Evolutionary conservation across 2,113 vertebrate genomes (phyloP), one percentile per base, ranked within the genome.

Genomic region (Cochlearius cochlearius): DNA sequence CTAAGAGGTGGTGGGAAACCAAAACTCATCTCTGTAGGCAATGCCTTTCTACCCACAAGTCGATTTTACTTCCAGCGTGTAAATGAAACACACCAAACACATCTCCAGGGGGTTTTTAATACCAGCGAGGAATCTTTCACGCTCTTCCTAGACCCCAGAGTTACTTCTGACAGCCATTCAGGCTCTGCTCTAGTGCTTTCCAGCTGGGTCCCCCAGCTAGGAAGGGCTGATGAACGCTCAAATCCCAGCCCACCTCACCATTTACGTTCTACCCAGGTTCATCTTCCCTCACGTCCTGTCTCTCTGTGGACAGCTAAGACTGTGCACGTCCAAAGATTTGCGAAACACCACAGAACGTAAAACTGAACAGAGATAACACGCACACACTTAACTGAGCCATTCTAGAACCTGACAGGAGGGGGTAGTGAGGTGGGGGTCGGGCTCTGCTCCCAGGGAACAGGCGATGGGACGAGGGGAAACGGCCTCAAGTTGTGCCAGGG

Each of bases 201-300:
- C 39, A 67, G 19, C 11, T 56, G 29, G 22, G 23, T 67, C 4
- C 29, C 12, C 13, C 38, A 68, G 18, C 14, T 58, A 60, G 12
- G 18, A 45, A 82, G 26, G 12, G 69, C 32, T 72, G 68, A 12
- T 3, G 10, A 56, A 15, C 1, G 2, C 30, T 22, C 45, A 83
- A 59, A 45, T 36, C 49, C 53, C 60, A 36, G 14, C 34, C 41
- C 32, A n/a, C 9, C 45, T 68, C 71, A 52, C 34, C 43, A 5
- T 32, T 72, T 17, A 30, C 53, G 43, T 3, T 1, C 36, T 13
- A 11, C 18, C 21, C 11, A 5, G 8, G 26, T 13, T 59, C 36
- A 60, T 45, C 67, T 55, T 66, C 20, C 30, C 13, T 67, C 60
- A 55, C 0, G 0, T 27, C 47, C 49, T 2, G 0, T n/a, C 22